Conservation (phyloP, 2,797 vertebrate genomes). For the Xerus rutilus region DNA sequence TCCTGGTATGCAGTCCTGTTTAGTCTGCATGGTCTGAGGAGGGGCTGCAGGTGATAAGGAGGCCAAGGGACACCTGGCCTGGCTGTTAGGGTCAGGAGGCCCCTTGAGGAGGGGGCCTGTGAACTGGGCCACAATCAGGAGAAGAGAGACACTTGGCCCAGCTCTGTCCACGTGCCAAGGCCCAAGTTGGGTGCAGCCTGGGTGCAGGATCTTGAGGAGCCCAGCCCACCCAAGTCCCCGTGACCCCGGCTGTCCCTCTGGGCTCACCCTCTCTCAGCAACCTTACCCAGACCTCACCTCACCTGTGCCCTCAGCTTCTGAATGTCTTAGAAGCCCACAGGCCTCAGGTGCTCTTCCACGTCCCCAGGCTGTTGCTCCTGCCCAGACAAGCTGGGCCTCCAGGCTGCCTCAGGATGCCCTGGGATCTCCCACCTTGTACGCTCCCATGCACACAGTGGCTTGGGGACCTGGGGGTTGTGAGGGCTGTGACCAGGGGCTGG, state of each 20-base stretch:
- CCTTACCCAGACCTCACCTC: too few relatives aligned
- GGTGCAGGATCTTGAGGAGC: neutral
- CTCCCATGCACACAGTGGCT: neutral
- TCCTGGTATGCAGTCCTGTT: neutral
- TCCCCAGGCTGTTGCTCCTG: neutral
- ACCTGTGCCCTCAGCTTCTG: neutral
- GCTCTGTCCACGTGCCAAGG: neutral
- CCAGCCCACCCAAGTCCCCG: neutral
- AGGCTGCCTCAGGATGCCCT: too few relatives aligned
- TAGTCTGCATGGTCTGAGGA: too few relatives aligned
- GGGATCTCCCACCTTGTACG: neutral
- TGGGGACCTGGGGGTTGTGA: neutral
- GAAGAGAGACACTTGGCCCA: neutral
- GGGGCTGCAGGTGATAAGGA: neutral
- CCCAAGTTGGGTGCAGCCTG: too few relatives aligned
- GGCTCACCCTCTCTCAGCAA: neutral
- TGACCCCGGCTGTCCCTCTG: neutral
- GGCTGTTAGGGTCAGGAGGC: neutral
- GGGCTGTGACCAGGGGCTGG: neutral
- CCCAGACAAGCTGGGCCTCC: neutral
- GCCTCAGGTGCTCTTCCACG: neutral
- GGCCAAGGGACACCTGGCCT: neutral
- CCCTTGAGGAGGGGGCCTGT: neutral
- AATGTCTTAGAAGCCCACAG: neutral
- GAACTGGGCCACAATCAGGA: neutral